Percentiles rank a stretch among this genome's conserved stretches.
phyloP scores from a whole-genome alignment of 2,113 vertebrate genomes.

The Anas platyrhynchos region DNA sequence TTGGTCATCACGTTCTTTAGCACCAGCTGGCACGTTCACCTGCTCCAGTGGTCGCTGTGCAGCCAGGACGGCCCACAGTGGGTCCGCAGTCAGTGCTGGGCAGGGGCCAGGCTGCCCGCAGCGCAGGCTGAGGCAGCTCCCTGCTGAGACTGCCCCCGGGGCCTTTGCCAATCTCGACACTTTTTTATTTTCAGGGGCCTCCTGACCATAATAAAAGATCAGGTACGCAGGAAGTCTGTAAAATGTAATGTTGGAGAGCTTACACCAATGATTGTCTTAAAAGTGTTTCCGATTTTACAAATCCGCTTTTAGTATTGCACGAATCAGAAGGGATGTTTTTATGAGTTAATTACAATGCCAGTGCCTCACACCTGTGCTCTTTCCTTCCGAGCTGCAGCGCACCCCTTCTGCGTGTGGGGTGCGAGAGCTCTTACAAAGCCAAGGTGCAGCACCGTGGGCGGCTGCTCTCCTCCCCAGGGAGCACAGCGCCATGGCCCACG shows the following conservation, averaged over 20 bases:
- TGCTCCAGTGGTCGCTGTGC: fast-evolving
- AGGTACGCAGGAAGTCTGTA: neutral
- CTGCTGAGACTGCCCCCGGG: neutral
- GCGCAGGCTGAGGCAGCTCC: too few relatives aligned
- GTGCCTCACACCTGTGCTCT: conserved; percentile 7
- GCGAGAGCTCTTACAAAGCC: neutral
- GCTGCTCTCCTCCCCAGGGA: neutral
- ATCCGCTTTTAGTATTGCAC: neutral
- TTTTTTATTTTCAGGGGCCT: neutral
- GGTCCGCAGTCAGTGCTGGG: neutral
- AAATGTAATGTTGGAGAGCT: neutral
- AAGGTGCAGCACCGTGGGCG: neutral
- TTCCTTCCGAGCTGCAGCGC: neutral
- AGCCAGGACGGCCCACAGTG: fast-evolving
- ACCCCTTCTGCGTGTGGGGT: neutral
- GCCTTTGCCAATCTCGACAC: fast-evolving
- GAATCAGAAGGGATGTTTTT: neutral
- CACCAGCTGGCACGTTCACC: neutral
- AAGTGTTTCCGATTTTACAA: neutral
- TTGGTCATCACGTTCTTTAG: neutral
- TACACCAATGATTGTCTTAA: neutral
- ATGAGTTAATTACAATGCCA: neutral
- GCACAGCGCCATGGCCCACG: neutral
- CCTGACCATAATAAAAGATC: fast-evolving
- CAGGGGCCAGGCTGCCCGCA: neutral